Evolutionary conservation across 2,113 vertebrate species (phyloP), one percentile per base, ranked within the genome.

Genomic region (Equus quagga): DNA sequence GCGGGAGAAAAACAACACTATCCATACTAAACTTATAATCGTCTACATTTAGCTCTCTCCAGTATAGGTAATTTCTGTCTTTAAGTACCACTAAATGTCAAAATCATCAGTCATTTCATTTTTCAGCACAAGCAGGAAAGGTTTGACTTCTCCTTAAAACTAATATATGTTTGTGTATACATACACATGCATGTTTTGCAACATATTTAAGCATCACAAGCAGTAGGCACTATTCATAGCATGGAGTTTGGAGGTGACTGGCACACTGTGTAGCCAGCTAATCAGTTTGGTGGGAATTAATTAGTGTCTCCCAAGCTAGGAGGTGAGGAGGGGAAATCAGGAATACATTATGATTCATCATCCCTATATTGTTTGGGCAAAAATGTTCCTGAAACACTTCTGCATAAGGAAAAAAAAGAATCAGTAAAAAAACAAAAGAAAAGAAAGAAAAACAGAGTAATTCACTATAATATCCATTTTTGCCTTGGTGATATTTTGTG

Each of bases 51-150:
- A 91, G 49, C 76, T 95, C 19, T 96, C 56, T 60, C 6, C 8
- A 49, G 5, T 51, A 51, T 36, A 80, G 24, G 17, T 67, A 56
- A 88, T 62, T 51, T 79, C 2, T 79, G 21, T 60, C 7, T 91
- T 93, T 89, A 89, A 93, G 65, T 86, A 49, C 7, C 4, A 60
- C 75, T 75, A 96, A 88, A 56, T 91, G 8, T 75, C 72, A 91
- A 31, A 65, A 85, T 75, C 9, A 76, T 92, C 60, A 36, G 11
- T 92, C 23, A 60, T 44, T 82, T 80, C 12, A 51, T 73, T 94
- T 91, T 91, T 87, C 89, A 78, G 69, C 12, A 83, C 6, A 79
- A 49, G 19, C 41, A 92, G 14, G 18, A 92, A 89, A 92, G 19
- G 1, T 69, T 92, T 83, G 49, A 73, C 70, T 93, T 96, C 17